Conservation (phyloP, 1,140 invertebrate genomes). For the Lepidostoma basale region DNA sequence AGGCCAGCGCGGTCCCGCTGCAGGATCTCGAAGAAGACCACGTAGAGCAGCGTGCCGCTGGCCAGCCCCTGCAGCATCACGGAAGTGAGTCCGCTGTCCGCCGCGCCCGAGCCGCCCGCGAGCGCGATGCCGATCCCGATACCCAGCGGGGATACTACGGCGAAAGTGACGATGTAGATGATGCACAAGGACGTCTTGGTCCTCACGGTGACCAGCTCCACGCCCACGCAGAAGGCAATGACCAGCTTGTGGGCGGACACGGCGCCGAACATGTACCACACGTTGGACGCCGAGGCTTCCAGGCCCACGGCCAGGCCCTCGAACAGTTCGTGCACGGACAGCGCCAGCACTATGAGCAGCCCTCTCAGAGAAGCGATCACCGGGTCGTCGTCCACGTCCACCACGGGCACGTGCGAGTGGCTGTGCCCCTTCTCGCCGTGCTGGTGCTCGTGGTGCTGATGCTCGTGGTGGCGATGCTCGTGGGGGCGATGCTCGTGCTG, state of each 20-base stretch:
- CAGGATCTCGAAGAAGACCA: slow-evolving; percentile 90
- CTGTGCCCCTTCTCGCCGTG: slow-evolving; percentile 62
- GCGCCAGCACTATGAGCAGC: slow-evolving; percentile 80
- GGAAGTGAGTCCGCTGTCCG: slow-evolving; percentile 65
- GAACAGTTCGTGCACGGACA: slow-evolving; percentile 90
- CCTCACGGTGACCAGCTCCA: slow-evolving; percentile 74
- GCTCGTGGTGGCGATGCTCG: slow-evolving; percentile 46
- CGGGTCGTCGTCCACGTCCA: slow-evolving; percentile 60
- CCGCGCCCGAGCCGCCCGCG: slow-evolving; percentile 60
- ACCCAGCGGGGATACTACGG: slow-evolving; percentile 79
- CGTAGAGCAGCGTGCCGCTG: slow-evolving; percentile 85
- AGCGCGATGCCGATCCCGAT: slow-evolving; percentile 73
- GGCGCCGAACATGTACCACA: slow-evolving; percentile 85
- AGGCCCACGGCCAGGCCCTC: slow-evolving; percentile 90
- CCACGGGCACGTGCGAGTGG: slow-evolving; percentile 57
- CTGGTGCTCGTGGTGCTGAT: slow-evolving; percentile 54
- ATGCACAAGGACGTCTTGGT: slow-evolving; percentile 67
- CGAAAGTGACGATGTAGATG: slow-evolving; percentile 77
- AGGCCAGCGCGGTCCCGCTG: slow-evolving; percentile 77
- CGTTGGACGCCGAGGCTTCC: slow-evolving; percentile 68
- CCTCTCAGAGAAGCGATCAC: slow-evolving; percentile 73
- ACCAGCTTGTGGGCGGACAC: slow-evolving; percentile 89
- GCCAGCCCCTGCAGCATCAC: slow-evolving; percentile 83
- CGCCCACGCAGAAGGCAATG: slow-evolving; percentile 85
- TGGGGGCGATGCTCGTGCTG: slow-evolving; percentile 48